Conservation (phyloP, 2,888 invertebrate genomes). For the Macrosoma leucophasiata region DNA sequence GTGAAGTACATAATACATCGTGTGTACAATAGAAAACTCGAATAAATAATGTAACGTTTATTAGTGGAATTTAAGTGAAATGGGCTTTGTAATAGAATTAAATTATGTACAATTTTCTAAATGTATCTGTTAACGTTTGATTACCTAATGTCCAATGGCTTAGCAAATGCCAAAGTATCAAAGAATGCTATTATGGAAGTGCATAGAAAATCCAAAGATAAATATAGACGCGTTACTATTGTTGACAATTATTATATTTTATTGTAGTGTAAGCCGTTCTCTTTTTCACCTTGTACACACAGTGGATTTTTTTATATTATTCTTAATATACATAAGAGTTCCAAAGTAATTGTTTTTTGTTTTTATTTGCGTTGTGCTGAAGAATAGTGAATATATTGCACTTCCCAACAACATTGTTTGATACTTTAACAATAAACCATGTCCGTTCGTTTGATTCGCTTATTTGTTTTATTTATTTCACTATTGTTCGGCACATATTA, state of each 20-base stretch:
- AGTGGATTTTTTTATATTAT: constrained; percentile 49
- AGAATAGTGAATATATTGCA: constrained; percentile 77
- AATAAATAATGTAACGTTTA: too few relatives aligned
- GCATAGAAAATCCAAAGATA: constrained; percentile 39
- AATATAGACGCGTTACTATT: constrained; percentile 8
- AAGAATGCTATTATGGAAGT: constrained; percentile 55
- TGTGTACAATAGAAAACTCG: too few relatives aligned
- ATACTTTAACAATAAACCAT: constrained; percentile 27
- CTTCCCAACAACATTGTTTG: constrained; percentile 60
- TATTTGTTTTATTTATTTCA: constrained; percentile 74
- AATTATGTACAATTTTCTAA: too few relatives aligned
- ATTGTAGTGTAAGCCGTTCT: constrained; percentile 14
- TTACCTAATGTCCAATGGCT: too few relatives aligned
- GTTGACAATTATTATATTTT: constrained; percentile 7
- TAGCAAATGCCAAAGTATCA: constrained; percentile 33
- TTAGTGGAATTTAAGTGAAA: constrained; percentile 7
- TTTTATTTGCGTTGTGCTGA: constrained; percentile 66
- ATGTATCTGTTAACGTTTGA: too few relatives aligned
- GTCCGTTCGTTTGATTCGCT: constrained; percentile 32
- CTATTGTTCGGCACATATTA: constrained; percentile 87
- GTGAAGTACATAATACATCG: too few relatives aligned
- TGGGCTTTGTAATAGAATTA: too few relatives aligned
- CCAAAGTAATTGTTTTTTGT: too few relatives aligned
- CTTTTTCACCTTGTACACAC: constrained; percentile 28
- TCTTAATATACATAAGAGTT: too few relatives aligned